A percentile compares a stretch with the other conserved stretches of the same genome.
phyloP scores from a whole-genome alignment of 2,888 invertebrate species.

The Pimpla rufipes region DNA sequence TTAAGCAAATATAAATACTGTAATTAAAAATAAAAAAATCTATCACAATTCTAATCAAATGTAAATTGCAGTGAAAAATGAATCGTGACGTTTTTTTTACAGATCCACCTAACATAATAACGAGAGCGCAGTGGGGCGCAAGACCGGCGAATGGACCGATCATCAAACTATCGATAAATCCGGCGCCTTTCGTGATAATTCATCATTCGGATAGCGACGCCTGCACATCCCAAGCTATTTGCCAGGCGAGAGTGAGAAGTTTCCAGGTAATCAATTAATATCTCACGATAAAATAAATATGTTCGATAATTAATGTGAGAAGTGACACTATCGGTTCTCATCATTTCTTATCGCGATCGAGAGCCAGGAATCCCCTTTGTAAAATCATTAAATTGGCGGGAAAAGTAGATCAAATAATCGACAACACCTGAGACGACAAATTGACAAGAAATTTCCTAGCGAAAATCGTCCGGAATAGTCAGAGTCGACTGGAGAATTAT shows the following conservation, averaged over 20 bases:
- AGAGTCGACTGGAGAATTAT: too few relatives aligned
- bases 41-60: too few relatives aligned
- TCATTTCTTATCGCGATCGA: too few relatives aligned
- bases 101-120: slow-evolving; percentile 80
- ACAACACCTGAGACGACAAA: too few relatives aligned
- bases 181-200: slow-evolving; percentile 84
- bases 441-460: too few relatives aligned
- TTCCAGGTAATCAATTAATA: slow-evolving; percentile 81
- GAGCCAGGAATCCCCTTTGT: too few relatives aligned
- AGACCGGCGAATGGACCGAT: slow-evolving; percentile 70
- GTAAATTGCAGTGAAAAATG: not conserved
- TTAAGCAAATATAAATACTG: not conserved
- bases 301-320: not conserved
- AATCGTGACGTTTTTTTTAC: slow-evolving; percentile 20
- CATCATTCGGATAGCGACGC: slow-evolving; percentile 84
- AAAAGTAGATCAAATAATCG: too few relatives aligned
- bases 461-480: too few relatives aligned
- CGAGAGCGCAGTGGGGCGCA: slow-evolving; percentile 85
- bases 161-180: slow-evolving; percentile 74
- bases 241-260: slow-evolving; percentile 82
- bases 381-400: too few relatives aligned
- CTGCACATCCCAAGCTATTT: slow-evolving; percentile 82
- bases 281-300: slow-evolving; percentile 1
- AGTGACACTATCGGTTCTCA: too few relatives aligned
- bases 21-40: too few relatives aligned